Percentiles rank a stretch among this genome's conserved stretches.
Conservation (phyloP, 2,113 vertebrate genomes). For the Henicopernis longicauda region DNA sequence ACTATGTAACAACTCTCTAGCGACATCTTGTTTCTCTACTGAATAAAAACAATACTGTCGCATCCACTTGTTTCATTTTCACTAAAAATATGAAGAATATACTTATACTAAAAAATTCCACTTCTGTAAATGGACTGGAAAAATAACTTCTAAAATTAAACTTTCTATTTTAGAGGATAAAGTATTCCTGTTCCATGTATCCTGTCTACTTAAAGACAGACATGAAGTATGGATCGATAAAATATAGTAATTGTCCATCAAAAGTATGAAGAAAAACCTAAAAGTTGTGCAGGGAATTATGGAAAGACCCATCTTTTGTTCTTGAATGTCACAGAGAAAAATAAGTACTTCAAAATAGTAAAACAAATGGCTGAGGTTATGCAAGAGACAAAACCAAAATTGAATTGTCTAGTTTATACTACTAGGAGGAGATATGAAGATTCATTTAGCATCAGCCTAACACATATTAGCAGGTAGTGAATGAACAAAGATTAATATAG, state of each 20-base stretch:
- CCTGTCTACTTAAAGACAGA: neutral
- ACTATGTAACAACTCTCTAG: neutral
- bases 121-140: neutral
- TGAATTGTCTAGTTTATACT: neutral
- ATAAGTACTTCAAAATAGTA: neutral
- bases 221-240: neutral
- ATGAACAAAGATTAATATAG: neutral
- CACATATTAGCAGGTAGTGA: neutral
- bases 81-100: neutral
- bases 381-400: neutral
- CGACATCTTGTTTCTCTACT: neutral
- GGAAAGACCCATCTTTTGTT: neutral
- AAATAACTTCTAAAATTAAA: neutral
- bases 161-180: neutral
- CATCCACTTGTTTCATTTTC: neutral
- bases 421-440: neutral
- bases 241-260: neutral
- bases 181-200: neutral
- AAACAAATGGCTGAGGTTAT: neutral
- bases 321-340: neutral
- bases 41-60: neutral
- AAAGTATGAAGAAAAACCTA: neutral
- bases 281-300: neutral
- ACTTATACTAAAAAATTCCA: neutral
- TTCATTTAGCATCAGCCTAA: neutral